A percentile compares a stretch with the other conserved stretches of the same genome.
These are phyloP conservation scores for Felis catus DNA, from an alignment of 2,113 vertebrate species.

Conservation along the genomic window DNA sequence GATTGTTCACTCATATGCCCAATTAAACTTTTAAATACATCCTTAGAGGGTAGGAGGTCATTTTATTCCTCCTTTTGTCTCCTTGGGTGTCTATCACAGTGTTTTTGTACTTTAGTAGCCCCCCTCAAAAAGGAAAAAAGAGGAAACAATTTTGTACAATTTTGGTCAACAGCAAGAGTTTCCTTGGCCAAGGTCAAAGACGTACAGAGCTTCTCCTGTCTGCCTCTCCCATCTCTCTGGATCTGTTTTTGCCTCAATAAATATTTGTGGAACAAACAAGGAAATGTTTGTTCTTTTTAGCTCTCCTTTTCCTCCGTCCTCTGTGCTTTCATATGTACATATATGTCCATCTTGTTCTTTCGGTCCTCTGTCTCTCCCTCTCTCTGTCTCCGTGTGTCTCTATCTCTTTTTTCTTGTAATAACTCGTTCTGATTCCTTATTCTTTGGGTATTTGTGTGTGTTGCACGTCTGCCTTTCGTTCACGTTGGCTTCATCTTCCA, in stretches of 20 bases:
- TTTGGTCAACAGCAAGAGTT: not conserved
- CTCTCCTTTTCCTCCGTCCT: not conserved
- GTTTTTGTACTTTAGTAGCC: not conserved
- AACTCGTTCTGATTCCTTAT: not conserved
- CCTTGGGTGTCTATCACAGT: not conserved
- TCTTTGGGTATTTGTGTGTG: not conserved
- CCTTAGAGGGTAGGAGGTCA: not conserved
- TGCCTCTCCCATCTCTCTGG: not conserved
- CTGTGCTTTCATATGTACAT: not conserved
- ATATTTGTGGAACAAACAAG: constrained; percentile 45
- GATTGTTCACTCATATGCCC: not conserved
- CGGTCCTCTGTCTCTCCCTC: not conserved
- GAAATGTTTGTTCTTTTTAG: constrained; percentile 27
- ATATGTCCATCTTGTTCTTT: not conserved
- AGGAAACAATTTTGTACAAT: not conserved
- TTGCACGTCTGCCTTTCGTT: not conserved
- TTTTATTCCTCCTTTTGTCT: not conserved
- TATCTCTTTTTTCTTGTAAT: not conserved
- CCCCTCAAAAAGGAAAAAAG: not conserved
- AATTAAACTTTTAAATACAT: constrained; percentile 14
- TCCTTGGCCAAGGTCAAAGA: not conserved
- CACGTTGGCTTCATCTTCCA: not conserved
- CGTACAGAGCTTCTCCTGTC: not conserved
- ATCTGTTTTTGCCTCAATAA: constrained; percentile 44
- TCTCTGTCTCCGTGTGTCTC: not conserved